Evolutionary conservation across 2,888 invertebrate species (phyloP), one percentile per base, ranked within the genome.

Genomic region (Acronicta alni): DNA sequence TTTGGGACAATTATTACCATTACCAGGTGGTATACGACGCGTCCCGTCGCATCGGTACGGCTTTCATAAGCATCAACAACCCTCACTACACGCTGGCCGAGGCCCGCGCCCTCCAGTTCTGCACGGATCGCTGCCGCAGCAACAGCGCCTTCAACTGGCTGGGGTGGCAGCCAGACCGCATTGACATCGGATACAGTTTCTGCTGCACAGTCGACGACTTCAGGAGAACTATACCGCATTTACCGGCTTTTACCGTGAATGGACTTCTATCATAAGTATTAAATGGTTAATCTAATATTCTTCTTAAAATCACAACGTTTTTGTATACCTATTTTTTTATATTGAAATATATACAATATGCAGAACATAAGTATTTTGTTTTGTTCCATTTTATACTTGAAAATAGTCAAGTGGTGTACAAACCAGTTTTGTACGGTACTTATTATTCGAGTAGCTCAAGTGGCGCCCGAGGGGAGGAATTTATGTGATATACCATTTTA

Each of bases 21-120:
- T 46, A 8, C n/a, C 47, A 96, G 93, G 95, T 96, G 3, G 92
- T 95, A 0, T 95, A 95, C 72, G 95, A 96, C 57, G 89, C 93
- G 0, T 76, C 76, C 0, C 88, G 84, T 0, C 87, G 92, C 5
- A 82, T 92, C 3, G 96, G 95, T 0, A 92, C 95, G 0, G 96
- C 95, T 1, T 95, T 96, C 72, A 78, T 96, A 10, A 95, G 95
- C 42, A 93, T 96, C 57, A 96, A 96, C 87, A 96, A 96, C 79
- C 96, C 96, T 0, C 89, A 95, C 85, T 91, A 93, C 79, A 88
- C 89, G 0, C 67, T 81, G 20, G 85, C 80, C 0, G 94, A 94
- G 53, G 92, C 85, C 0, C 87, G 85, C 5, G 82, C 81, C 2
- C 79, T 91, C 18, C 89, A 89, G 14, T 94, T 96, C 80, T 96